A percentile compares a stretch with the other conserved stretches of the same genome.
Evolutionary conservation across 2,888 invertebrate genomes (phyloP).

Genomic region (Tupiocoris notatus): DNA sequence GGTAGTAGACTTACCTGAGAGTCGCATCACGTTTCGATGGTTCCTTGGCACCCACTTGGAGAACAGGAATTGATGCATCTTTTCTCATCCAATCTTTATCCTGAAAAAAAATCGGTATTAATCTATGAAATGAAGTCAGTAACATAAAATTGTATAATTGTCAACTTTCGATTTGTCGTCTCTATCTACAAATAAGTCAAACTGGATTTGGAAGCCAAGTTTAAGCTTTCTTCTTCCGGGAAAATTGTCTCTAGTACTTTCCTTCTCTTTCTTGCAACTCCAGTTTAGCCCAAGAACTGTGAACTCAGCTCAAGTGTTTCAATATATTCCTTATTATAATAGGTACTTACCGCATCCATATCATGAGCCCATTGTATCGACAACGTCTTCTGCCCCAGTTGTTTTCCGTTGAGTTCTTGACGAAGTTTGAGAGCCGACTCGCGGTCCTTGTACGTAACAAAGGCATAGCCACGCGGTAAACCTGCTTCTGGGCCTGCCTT

Average conservation of each 20-base stretch:
- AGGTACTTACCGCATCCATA: conserved; percentile 63
- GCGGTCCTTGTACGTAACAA: conserved; percentile 74
- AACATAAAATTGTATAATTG: too few relatives aligned
- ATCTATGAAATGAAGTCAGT: too few relatives aligned
- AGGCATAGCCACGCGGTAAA: conserved; percentile 89
- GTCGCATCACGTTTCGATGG: conserved; percentile 50
- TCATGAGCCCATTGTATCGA: conserved; percentile 80
- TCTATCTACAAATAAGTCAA: too few relatives aligned
- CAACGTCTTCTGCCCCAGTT: conserved; percentile 71
- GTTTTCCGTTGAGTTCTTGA: conserved; percentile 69
- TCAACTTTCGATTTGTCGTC: too few relatives aligned
- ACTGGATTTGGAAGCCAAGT: too few relatives aligned
- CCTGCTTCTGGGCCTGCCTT: conserved; percentile 85
- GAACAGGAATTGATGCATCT: not conserved
- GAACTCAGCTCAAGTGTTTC: too few relatives aligned
- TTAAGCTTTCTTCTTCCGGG: too few relatives aligned
- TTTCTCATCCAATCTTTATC: not conserved
- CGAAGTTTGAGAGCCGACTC: conserved; percentile 72
- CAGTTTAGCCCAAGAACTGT: too few relatives aligned
- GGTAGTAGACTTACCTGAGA: conserved; percentile 43
- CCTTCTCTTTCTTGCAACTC: too few relatives aligned
- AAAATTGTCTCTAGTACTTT: too few relatives aligned
- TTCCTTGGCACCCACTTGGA: not conserved
- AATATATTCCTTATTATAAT: too few relatives aligned
- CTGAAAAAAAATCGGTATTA: too few relatives aligned